Percentiles rank a stretch among this genome's conserved stretches.
Conservation (phyloP, 2,888 invertebrate species). For the Globia sparganii region DNA sequence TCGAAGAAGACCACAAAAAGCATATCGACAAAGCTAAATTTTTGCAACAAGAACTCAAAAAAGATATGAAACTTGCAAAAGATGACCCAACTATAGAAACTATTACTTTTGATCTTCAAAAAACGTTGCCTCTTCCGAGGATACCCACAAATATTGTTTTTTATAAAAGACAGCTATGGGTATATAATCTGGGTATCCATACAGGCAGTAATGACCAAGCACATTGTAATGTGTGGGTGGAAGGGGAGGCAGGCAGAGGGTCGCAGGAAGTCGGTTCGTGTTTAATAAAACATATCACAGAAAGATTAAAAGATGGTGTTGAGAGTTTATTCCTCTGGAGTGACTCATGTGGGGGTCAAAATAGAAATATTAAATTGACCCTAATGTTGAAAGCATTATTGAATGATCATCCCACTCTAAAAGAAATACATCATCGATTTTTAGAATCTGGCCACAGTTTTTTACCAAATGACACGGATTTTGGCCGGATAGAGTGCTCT, state of each 20-base stretch:
- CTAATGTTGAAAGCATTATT: conserved; percentile 60
- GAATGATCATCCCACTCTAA: conserved; percentile 53
- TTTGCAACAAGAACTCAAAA: conserved; percentile 14
- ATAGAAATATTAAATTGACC: conserved; percentile 60
- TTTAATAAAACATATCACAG: conserved; percentile 47
- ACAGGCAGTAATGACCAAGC: conserved; percentile 43
- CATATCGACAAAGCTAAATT: conserved; percentile 35
- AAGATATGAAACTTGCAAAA: conserved; percentile 16
- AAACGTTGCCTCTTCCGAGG: conserved; percentile 41
- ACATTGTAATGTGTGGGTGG: conserved; percentile 49
- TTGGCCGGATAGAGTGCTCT: conserved; percentile 50
- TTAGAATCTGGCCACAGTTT: conserved; percentile 58
- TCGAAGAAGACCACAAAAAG: conserved; percentile 42
- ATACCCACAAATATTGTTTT: conserved; percentile 62
- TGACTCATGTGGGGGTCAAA: conserved; percentile 40
- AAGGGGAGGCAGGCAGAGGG: conserved; percentile 61
- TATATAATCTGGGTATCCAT: conserved; percentile 61
- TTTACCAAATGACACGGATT: conserved; percentile 54
- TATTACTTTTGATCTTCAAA: conserved; percentile 12
- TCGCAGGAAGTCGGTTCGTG: conserved; percentile 62
- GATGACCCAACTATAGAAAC: conserved; percentile 5
- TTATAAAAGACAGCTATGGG: conserved; percentile 64
- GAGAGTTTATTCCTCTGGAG: conserved; percentile 8
- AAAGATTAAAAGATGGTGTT: conserved; percentile 37
- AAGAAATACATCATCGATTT: conserved; percentile 49